Percentiles rank a stretch among this genome's conserved stretches.
These are phyloP conservation scores for Brachyistius frenatus DNA, from an alignment of 2,113 vertebrate genomes.

Conservation along the genomic window DNA sequence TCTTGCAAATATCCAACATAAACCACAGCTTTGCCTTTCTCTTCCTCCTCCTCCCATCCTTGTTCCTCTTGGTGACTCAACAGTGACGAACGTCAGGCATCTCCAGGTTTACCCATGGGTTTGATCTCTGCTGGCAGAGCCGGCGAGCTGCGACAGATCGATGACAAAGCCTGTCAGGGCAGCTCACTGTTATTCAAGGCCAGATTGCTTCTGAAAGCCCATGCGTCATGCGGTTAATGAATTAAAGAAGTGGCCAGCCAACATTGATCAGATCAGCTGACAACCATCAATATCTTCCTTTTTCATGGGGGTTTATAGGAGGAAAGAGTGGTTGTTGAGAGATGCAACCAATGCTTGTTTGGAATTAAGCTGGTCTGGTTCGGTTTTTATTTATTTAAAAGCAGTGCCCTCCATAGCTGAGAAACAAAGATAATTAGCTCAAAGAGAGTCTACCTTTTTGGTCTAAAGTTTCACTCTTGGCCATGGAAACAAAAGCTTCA, in stretches of 20 bases:
- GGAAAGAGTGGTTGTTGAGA: constrained; percentile 36
- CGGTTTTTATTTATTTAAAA: constrained; percentile 38
- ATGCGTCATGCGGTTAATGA: constrained; percentile 59
- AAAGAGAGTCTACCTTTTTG: too few relatives aligned
- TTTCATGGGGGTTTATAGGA: constrained; percentile 40
- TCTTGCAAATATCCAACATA: constrained; percentile 65
- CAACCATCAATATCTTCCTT: constrained; percentile 58
- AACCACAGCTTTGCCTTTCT: constrained; percentile 44
- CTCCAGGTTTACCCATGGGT: constrained; percentile 63
- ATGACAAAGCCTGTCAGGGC: constrained; percentile 72
- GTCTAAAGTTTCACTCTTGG: neutral
- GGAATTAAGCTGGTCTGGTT: constrained; percentile 18
- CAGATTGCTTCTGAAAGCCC: constrained; percentile 71
- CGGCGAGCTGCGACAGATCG: constrained; percentile 61
- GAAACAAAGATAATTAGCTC: neutral
- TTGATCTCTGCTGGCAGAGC: constrained; percentile 54
- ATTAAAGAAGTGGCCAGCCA: constrained; percentile 72
- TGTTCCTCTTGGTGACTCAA: constrained; percentile 36
- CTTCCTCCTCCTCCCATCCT: constrained; percentile 7
- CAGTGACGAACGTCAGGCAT: constrained; percentile 35
- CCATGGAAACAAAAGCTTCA: neutral
- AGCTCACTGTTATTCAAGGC: constrained; percentile 63
- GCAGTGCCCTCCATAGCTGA: neutral
- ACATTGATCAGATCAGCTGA: constrained; percentile 66
- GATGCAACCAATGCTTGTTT: constrained; percentile 17